Evolutionary conservation across 1,140 invertebrate genomes (phyloP), one percentile per base, ranked within the genome.

Genomic region (Chironomus tepperi): DNA sequence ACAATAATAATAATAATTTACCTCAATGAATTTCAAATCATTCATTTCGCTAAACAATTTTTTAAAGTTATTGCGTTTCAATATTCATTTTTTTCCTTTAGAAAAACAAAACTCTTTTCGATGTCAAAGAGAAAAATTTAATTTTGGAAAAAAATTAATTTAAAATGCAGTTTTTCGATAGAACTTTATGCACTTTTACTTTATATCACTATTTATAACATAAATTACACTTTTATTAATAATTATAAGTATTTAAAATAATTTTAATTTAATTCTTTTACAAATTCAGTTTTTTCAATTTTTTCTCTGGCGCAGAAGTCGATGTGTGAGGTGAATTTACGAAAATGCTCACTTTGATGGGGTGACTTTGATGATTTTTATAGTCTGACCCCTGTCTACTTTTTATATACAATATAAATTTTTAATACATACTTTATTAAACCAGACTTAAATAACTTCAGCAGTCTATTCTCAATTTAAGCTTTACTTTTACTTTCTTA

Each of bases 231-330:
- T 57, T 57, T 57, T n/a, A 57, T n/a, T 57, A 5, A n/a, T n/a
- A 57, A 57, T 57, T 57, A 57, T n/a, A 57, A 57, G 9, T 57
- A 57, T 57, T 10, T 12, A n/a, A 57, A 57, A n/a, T n/a, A 57
- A 57, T 57, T 57, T 57, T 57, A 57, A 57, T 57, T 57, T 57
- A n/a, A 57, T 57, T 57, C 47, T 57, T 57, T 57, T n/a, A n/a
- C 12, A 57, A 57, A 57, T 57, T 57, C 47, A 57, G n/a, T n/a
- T 57, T 57, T 57, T 57, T n/a, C 12, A 57, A 57, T 57, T n/a
- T 15, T n/a, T 57, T n/a, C 47, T 57, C 47, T 57, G 12, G 47
- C 47, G 47, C 47, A 57, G n/a, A n/a, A n/a, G 12, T 5, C 47
- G 47, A 15, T 57, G 12, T n/a, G n/a, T 57, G 47, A 57, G 12